Base-by-base conservation (phyloP, 2,888 invertebrate genomes). In the Drosophila mulleri region DNA sequence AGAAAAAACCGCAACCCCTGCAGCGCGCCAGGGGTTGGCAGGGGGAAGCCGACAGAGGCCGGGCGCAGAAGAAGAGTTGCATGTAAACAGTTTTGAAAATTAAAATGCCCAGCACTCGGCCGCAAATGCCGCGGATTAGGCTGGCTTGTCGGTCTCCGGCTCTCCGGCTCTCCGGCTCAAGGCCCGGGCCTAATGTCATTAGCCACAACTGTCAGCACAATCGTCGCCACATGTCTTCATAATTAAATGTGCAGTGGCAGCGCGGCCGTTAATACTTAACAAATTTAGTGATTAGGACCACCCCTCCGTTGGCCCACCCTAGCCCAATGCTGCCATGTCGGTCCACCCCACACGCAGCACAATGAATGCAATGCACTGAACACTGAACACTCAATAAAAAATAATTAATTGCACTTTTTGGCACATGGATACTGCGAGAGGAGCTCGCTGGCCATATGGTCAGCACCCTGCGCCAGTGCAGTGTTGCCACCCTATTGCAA, bases 331-430 rank as follows among this genome's bases (percentile, higher is more conserved):
- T 29, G 53, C 6, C 35, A 26, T 58, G 29, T 39, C 26, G 56
- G 57, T n/a, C 45, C 61, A 56, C 54, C 66, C 58, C 56, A 42
- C 29, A 7, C 2, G 14, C 32, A 2, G 2, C 12, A 18, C 20
- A 60, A 16, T 39, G 16, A 60, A 11, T 39, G 11, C 57, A 7
- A 7, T 7, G 29, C 29, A 29, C 29, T 29, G 7, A 6, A 3
- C 29, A 35, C 35, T 42, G 75, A 70, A 71, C 75, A 85, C 77
- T 88, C 72, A 85, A 85, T 85, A 88, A 88, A 85, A 88, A 75
- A 79, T 88, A 85, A 85, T 85, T 88, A 88, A 85, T 85, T 81
- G 83, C 86, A 77, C 48, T 84, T 84, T 88, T 84, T 84, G 85
- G 83, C 88, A 77, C 66, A 54, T 67, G 61, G 56, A 72, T 67